phyloP scores from a whole-genome alignment of 2,888 invertebrate species.

The Andricus curvator region DNA sequence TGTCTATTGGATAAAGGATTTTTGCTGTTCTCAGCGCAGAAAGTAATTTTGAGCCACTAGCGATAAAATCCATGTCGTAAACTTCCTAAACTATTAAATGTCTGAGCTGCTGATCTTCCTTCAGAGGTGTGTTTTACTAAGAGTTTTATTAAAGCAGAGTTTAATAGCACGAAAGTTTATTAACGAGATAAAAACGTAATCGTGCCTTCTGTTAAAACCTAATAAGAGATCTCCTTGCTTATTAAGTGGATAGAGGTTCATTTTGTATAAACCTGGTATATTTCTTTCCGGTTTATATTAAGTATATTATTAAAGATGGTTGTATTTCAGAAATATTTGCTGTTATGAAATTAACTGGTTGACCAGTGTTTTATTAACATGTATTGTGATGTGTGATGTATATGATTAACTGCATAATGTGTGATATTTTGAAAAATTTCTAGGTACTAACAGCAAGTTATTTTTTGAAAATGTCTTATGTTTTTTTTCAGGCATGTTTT shows the following conservation, averaged over 20 bases:
- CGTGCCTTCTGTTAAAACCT: background rate
- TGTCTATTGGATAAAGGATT: background rate
- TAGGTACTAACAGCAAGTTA: constrained; percentile 30
- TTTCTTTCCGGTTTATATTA: background rate
- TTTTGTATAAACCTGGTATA: background rate
- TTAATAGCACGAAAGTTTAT: background rate
- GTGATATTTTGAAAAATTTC: constrained; percentile 9
- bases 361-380: background rate
- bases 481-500: constrained; percentile 30
- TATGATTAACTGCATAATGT: background rate
- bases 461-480: background rate
- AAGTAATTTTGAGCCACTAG: constrained; percentile 34
- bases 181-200: background rate
- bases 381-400: background rate
- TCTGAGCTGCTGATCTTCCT: constrained; percentile 30
- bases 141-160: constrained; percentile 27
- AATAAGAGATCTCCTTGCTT: background rate
- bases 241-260: background rate
- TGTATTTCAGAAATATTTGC: background rate
- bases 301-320: background rate
- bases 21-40: constrained; percentile 26
- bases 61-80: constrained; percentile 34
- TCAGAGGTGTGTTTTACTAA: constrained; percentile 23
- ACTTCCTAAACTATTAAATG: constrained; percentile 31
- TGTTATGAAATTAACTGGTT: background rate